phyloP scores from a whole-genome alignment of 2,888 invertebrate genomes.

The Philonicus albiceps region DNA sequence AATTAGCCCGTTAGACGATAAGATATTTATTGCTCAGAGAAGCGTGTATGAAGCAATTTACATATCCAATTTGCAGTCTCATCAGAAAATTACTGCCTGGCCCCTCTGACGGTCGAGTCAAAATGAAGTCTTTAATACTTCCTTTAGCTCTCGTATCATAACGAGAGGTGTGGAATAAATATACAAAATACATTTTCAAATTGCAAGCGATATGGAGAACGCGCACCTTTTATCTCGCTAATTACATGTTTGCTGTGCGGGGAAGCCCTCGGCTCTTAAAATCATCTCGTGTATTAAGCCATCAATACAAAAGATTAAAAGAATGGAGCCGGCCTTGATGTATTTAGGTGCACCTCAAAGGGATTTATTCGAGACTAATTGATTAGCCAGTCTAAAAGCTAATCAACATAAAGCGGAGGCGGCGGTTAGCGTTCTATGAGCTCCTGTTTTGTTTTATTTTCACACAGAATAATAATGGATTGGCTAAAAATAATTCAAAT shows the following conservation, averaged over 20 bases:
- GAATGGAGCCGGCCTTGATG: background rate
- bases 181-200: background rate
- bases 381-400: background rate
- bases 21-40: background rate
- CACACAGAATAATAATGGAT: background rate
- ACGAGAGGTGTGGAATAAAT: background rate
- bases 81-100: background rate
- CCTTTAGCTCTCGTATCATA: background rate
- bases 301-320: background rate
- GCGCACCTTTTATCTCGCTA: background rate
- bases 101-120: background rate
- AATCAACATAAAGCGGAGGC: background rate
- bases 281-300: background rate
- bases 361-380: background rate
- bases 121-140: background rate
- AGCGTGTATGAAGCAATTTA: background rate
- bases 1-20: background rate
- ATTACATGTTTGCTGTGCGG: background rate
- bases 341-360: background rate
- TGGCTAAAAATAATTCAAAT: conserved; percentile 3
- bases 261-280: background rate
- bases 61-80: background rate
- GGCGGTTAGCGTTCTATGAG: background rate
- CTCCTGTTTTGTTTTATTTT: background rate
- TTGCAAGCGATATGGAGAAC: background rate